These are phyloP conservation scores for Polyommatus icarus DNA, from an alignment of 2,888 invertebrate species.

Conservation along the genomic window DNA sequence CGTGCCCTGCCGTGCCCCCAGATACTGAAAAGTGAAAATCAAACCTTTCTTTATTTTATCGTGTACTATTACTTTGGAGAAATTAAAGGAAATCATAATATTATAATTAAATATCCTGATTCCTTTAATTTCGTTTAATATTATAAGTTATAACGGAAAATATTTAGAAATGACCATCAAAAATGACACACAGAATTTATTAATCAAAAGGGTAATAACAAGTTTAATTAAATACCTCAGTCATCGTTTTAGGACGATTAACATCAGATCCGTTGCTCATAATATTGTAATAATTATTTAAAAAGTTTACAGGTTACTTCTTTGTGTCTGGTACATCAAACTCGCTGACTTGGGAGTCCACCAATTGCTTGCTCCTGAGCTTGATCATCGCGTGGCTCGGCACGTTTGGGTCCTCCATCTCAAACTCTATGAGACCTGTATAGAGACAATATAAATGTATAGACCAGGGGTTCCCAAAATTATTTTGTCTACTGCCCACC, in stretches of 20 bases:
- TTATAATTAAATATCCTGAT: too few species aligned
- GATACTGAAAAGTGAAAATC: too few species aligned
- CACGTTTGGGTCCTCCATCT: slow-evolving; percentile 76
- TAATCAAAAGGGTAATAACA: not conserved
- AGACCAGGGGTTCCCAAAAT: too few species aligned
- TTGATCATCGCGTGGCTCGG: slow-evolving; percentile 76
- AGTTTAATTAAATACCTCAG: not conserved
- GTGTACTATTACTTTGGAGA: too few species aligned
- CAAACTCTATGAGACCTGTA: slow-evolving; percentile 73
- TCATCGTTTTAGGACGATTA: not conserved
- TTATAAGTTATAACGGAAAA: not conserved
- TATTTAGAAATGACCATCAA: not conserved
- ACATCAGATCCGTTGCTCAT: not conserved
- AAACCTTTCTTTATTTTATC: too few species aligned
- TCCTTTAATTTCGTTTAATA: too few species aligned
- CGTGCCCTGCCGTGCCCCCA: too few species aligned
- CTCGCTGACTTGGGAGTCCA: slow-evolving; percentile 76
- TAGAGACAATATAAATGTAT: too few species aligned
- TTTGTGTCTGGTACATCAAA: slow-evolving; percentile 67
- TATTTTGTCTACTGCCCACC: too few species aligned
- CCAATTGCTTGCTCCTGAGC: slow-evolving; percentile 75
- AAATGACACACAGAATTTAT: not conserved
- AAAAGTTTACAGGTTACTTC: slow-evolving; percentile 45
- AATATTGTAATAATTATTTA: not conserved
- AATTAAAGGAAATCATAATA: too few species aligned